phyloP scores from a whole-genome alignment of 2,113 vertebrate genomes.

The Hoplias malabaricus region DNA sequence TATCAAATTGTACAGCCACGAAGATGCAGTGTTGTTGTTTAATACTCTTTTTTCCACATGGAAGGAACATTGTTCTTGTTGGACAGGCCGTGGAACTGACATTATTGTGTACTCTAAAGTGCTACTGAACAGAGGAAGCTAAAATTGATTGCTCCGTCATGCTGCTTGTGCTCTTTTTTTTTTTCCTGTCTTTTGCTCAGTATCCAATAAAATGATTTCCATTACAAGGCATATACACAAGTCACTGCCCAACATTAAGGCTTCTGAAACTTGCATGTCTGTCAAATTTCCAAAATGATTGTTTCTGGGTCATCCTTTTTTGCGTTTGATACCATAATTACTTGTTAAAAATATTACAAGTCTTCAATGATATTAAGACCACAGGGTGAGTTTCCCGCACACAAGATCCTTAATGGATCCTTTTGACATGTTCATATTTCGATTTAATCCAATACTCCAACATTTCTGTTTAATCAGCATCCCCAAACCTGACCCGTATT shows the following conservation, averaged over 20 bases:
- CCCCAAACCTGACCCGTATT: no score
- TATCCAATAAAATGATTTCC: background rate
- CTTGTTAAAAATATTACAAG: no score
- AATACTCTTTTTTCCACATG: background rate
- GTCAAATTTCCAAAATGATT: no score
- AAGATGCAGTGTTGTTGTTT: background rate
- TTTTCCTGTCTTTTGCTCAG: background rate
- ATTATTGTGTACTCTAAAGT: background rate
- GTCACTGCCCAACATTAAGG: background rate
- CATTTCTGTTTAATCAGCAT: no score
- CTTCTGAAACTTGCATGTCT: background rate
- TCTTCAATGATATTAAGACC: no score
- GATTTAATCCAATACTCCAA: no score
- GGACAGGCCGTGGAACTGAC: background rate
- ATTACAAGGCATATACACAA: background rate
- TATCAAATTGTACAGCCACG: background rate
- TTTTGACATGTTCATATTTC: no score
- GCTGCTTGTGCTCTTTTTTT: background rate
- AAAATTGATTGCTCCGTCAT: background rate
- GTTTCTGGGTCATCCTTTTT: no score
- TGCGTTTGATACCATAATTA: no score
- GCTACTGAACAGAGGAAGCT: background rate
- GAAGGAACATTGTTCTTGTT: background rate
- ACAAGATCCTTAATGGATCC: no score
- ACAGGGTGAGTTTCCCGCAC: no score